These are phyloP conservation scores for Cyprinella venusta DNA, from an alignment of 2,797 vertebrate genomes.

Conservation along the genomic window DNA sequence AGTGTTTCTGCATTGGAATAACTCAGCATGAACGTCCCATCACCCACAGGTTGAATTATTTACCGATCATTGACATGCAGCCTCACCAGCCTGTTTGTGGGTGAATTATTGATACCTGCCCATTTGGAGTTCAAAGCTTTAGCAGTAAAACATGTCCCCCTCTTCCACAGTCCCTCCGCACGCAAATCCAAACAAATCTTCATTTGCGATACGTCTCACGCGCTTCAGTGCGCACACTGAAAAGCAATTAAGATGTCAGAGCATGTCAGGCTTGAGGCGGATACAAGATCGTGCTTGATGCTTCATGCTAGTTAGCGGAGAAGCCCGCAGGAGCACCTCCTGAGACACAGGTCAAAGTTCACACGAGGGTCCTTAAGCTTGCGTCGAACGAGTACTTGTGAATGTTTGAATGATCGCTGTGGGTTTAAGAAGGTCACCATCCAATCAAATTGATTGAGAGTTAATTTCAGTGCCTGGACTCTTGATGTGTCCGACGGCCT, in stretches of 20 bases:
- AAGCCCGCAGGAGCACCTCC: neutral
- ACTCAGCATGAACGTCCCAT: conserved; percentile 69
- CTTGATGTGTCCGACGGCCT: neutral
- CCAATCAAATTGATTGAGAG: conserved; percentile 16
- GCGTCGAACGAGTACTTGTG: neutral
- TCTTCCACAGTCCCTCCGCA: conserved; percentile 46
- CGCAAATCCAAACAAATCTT: conserved; percentile 37
- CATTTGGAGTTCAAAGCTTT: conserved; percentile 70
- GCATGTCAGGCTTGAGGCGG: conserved; percentile 6
- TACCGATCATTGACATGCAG: conserved; percentile 77
- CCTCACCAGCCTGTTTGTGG: conserved; percentile 77
- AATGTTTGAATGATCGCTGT: neutral
- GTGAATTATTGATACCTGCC: conserved; percentile 77
- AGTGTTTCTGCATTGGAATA: conserved; percentile 78
- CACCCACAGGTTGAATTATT: conserved; percentile 76
- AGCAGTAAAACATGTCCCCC: conserved; percentile 68
- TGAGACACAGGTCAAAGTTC: conserved; percentile 12
- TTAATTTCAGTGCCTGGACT: neutral
- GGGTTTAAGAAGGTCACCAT: conserved; percentile 10
- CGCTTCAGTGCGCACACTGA: conserved; percentile 5
- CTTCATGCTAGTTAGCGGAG: conserved; percentile 4
- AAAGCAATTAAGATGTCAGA: conserved; percentile 41
- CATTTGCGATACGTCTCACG: neutral
- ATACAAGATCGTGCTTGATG: neutral
- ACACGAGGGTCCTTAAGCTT: neutral